Conservation (phyloP, 1,140 invertebrate genomes). For the Physella acuta region DNA sequence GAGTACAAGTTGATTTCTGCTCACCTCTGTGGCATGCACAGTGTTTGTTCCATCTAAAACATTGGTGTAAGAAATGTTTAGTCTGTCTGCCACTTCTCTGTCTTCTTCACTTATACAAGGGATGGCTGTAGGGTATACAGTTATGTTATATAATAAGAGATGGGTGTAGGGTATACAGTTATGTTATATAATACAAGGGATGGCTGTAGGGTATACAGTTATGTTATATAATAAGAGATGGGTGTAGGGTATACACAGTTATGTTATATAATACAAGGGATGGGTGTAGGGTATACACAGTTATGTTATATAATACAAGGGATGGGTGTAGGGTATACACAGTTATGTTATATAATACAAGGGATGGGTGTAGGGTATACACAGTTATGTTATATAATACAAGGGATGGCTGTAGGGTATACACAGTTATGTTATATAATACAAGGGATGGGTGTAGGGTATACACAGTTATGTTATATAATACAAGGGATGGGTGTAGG, state of each 20-base stretch:
- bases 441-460: too few relatives aligned
- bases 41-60: constrained; percentile 26
- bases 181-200: neutral
- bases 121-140: constrained; percentile 32
- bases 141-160: neutral
- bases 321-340: too few relatives aligned
- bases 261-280: neutral
- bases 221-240: too few relatives aligned
- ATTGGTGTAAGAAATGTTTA: constrained; percentile 26
- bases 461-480: too few relatives aligned
- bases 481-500: too few relatives aligned
- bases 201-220: neutral
- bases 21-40: constrained; percentile 37
- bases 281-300: neutral
- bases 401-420: too few relatives aligned
- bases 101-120: constrained; percentile 36
- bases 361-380: too few relatives aligned
- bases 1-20: too few relatives aligned
- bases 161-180: neutral
- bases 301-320: too few relatives aligned
- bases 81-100: constrained; percentile 27
- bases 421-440: too few relatives aligned
- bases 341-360: too few relatives aligned
- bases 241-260: neutral
- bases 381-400: too few relatives aligned